phyloP scores from a whole-genome alignment of 2,113 vertebrate genomes.

The Ophthalmolycus amberensis region DNA sequence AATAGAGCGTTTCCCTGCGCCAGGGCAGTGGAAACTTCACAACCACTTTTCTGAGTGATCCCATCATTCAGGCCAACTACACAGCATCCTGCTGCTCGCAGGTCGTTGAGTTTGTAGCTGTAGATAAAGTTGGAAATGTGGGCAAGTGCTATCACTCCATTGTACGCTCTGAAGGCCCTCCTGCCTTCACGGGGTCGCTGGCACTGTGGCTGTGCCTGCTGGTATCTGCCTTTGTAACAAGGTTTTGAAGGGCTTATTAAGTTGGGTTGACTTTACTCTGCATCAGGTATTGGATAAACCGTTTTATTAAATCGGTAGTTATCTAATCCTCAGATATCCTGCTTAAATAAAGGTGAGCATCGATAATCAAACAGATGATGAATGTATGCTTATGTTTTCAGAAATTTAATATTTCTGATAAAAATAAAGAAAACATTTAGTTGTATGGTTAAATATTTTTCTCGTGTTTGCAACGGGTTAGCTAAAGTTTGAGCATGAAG shows the following conservation, averaged over 20 bases:
- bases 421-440: no score
- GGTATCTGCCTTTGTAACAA: conserved; percentile 20
- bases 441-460: not conserved
- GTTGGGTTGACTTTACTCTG: not conserved
- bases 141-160: conserved; percentile 77
- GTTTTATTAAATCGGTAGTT: not conserved
- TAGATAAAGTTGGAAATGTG: conserved; percentile 79
- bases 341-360: not conserved
- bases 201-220: conserved; percentile 71
- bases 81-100: conserved; percentile 79
- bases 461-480: not conserved
- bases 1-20: conserved; percentile 54
- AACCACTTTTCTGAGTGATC: not conserved
- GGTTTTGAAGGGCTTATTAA: conserved; percentile 7
- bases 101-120: conserved; percentile 69
- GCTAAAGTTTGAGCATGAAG: not conserved
- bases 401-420: no score
- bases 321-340: not conserved
- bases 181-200: conserved; percentile 43
- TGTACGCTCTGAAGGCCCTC: conserved; percentile 34
- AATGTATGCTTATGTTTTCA: not conserved
- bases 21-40: conserved; percentile 67
- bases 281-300: not conserved
- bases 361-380: not conserved
- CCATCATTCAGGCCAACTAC: conserved; percentile 52